Conservation (phyloP, 2,797 vertebrate species). For the Bradypodion pumilum region DNA sequence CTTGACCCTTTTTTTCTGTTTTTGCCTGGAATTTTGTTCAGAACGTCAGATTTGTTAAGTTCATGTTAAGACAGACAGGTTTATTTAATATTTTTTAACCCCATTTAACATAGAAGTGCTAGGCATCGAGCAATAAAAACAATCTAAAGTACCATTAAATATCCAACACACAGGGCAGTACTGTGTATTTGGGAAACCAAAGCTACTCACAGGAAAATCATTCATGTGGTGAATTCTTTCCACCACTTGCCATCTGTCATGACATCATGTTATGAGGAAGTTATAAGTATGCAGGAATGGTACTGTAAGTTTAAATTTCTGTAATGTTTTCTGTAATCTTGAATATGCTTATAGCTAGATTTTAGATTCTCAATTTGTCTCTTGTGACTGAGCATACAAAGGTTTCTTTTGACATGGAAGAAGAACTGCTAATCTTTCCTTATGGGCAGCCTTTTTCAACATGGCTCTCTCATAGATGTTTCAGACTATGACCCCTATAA, state of each 20-base stretch:
- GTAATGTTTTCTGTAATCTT: background rate
- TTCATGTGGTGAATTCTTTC: no score
- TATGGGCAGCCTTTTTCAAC: background rate
- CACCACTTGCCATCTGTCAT: background rate
- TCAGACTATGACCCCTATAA: background rate
- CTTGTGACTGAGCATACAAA: background rate
- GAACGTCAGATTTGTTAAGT: background rate
- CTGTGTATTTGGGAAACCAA: background rate
- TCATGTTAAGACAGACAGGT: background rate
- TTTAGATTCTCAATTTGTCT: background rate
- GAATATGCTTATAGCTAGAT: background rate
- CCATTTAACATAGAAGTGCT: background rate
- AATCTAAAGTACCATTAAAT: background rate
- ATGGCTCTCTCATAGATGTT: background rate
- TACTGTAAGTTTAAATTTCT: background rate
- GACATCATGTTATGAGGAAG: background rate
- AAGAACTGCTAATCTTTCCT: background rate
- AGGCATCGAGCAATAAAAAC: background rate
- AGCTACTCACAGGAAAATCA: background rate
- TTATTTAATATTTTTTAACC: background rate
- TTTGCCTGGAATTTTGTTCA: slow-evolving; percentile 26
- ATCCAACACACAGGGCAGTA: background rate
- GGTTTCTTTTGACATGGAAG: background rate
- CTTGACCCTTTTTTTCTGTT: background rate
- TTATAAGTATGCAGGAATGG: background rate